Evolutionary conservation across 2,797 vertebrate species (phyloP).

Genomic region (Arnoldichthys spilopterus): DNA sequence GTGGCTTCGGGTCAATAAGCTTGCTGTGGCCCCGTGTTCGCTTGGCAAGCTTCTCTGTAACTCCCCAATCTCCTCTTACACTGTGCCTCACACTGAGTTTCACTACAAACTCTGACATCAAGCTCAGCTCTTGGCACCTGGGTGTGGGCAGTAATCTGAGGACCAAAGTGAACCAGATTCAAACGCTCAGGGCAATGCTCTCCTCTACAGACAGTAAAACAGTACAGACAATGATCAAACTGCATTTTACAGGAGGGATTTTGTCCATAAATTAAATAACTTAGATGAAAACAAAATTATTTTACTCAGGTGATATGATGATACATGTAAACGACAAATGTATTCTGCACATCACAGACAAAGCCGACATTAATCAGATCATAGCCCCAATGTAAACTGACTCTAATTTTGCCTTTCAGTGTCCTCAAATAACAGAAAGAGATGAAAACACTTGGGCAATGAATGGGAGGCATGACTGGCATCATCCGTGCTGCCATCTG

Average conservation of each 20-base stretch:
- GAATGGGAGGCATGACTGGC: constrained; percentile 38
- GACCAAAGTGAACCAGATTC: neutral
- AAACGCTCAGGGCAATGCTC: neutral
- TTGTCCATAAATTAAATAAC: no score
- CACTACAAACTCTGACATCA: constrained; percentile 35
- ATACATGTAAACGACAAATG: no score
- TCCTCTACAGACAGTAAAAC: neutral
- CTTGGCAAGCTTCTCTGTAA: constrained; percentile 20
- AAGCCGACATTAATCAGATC: neutral
- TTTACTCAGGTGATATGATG: no score
- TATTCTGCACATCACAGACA: no score
- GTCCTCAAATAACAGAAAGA: neutral
- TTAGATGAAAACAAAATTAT: no score
- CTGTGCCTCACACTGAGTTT: neutral
- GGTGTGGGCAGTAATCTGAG: constrained; percentile 16
- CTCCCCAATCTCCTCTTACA: constrained; percentile 15
- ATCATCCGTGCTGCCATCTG: constrained; percentile 49
- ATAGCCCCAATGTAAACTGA: neutral
- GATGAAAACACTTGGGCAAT: constrained; percentile 7
- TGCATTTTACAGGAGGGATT: neutral
- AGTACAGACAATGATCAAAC: constrained; percentile 1
- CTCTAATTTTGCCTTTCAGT: neutral
- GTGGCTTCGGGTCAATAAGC: constrained; percentile 21
- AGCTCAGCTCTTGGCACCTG: constrained; percentile 10
- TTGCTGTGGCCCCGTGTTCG: neutral